Evolutionary conservation across 1,140 invertebrate genomes (phyloP).

Genomic region (Periplaneta americana): DNA sequence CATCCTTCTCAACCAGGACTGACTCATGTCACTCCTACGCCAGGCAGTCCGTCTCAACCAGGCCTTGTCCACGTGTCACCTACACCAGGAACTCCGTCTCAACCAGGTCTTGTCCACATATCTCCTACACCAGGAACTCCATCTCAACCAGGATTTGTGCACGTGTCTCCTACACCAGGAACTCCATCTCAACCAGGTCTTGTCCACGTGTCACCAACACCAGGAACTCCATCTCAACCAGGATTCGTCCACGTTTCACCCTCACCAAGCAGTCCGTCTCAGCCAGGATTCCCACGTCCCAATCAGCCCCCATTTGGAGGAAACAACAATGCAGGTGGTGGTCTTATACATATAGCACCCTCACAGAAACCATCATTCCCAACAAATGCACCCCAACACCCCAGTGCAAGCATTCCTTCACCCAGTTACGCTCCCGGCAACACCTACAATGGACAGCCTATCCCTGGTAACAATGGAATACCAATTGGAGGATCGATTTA

Average conservation of each 20-base stretch:
- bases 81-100: not conserved
- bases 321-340: not conserved
- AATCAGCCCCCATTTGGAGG: not conserved
- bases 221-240: not conserved
- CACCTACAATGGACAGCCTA: not conserved
- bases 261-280: not conserved
- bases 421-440: not conserved
- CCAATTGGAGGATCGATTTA: constrained; percentile 13
- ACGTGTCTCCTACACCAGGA: not conserved
- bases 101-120: not conserved
- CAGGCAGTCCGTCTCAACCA: not conserved
- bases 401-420: not conserved
- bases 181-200: not conserved
- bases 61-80: not conserved
- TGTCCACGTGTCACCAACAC: not conserved
- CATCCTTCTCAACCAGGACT: not conserved
- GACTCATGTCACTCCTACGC: not conserved
- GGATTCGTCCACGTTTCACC: not conserved
- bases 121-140: not conserved
- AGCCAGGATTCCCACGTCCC: not conserved
- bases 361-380: not conserved
- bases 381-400: not conserved
- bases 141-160: not conserved
- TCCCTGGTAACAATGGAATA: not conserved
- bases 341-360: not conserved